A percentile compares a stretch with the other conserved stretches of the same genome.
These are phyloP conservation scores for Drosophila busckii DNA, from an alignment of 1,140 invertebrate genomes.

Conservation along the genomic window DNA sequence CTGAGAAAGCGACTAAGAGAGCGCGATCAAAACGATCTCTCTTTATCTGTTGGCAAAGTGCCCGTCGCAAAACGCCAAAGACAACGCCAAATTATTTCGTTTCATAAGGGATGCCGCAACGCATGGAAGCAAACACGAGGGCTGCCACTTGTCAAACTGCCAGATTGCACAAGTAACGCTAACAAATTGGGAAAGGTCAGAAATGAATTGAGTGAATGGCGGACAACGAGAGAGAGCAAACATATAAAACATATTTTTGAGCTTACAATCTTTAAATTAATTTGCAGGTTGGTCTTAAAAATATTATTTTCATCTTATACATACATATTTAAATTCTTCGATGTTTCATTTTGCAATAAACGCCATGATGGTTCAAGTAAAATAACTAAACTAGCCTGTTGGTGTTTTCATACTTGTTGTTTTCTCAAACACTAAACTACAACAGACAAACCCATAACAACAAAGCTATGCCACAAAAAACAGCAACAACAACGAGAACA, in stretches of 20 bases:
- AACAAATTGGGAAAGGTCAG: slow-evolving; percentile 62
- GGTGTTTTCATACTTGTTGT: too few relatives aligned
- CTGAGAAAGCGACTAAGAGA: slow-evolving; percentile 17
- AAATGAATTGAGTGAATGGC: slow-evolving; percentile 18
- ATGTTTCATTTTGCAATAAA: too few relatives aligned
- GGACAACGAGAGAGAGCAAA: not conserved
- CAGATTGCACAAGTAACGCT: slow-evolving; percentile 56
- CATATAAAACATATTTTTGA: too few relatives aligned
- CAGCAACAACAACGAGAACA: slow-evolving; percentile 5
- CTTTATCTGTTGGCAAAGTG: slow-evolving; percentile 38
- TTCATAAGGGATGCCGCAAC: slow-evolving; percentile 42
- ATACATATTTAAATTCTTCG: too few relatives aligned
- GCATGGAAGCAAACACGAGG: slow-evolving; percentile 20
- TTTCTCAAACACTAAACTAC: too few relatives aligned
- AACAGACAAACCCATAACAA: slow-evolving; percentile 25
- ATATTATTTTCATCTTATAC: too few relatives aligned
- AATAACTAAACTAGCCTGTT: too few relatives aligned
- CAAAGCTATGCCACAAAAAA: not conserved
- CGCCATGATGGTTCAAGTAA: too few relatives aligned
- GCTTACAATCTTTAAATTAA: too few relatives aligned
- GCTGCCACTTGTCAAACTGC: slow-evolving; percentile 57
- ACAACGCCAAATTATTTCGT: slow-evolving; percentile 49
- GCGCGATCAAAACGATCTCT: slow-evolving; percentile 6
- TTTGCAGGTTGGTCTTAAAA: too few relatives aligned
- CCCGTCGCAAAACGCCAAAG: slow-evolving; percentile 49